phyloP scores from a whole-genome alignment of 2,888 invertebrate species.

The Lasioglossum figueresi region DNA sequence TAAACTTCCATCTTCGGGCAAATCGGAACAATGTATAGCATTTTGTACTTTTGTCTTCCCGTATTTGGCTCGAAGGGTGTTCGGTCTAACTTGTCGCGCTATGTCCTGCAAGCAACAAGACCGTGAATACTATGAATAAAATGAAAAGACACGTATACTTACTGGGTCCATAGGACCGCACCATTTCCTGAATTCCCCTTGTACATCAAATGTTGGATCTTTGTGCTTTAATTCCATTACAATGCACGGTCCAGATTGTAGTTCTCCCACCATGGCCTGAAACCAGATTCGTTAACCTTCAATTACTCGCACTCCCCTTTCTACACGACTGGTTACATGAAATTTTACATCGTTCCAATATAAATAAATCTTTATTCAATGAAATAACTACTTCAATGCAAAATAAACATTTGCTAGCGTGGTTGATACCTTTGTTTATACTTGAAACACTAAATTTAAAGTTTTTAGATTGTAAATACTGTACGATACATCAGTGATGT shows the following conservation, averaged over 20 bases:
- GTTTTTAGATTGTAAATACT: too few species aligned
- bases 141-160: slow-evolving; percentile 76
- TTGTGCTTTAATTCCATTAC: slow-evolving; percentile 92
- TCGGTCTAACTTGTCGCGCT: slow-evolving; percentile 92
- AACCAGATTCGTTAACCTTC: neutral
- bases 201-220: slow-evolving; percentile 86
- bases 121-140: neutral
- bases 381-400: too few species aligned
- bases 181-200: slow-evolving; percentile 91
- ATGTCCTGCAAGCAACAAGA: slow-evolving; percentile 88
- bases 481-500: neutral
- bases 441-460: too few species aligned
- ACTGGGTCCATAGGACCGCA: slow-evolving; percentile 97
- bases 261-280: slow-evolving; percentile 92
- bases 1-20: slow-evolving; percentile 93
- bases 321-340: too few species aligned
- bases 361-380: too few species aligned
- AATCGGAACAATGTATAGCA: slow-evolving; percentile 96
- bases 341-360: too few species aligned
- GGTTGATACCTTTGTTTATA: too few species aligned
- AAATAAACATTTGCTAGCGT: too few species aligned
- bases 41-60: slow-evolving; percentile 93
- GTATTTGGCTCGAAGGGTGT: slow-evolving; percentile 93
- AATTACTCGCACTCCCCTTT: too few species aligned
- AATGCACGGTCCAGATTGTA: slow-evolving; percentile 93